phyloP scores from a whole-genome alignment of 35 echinoderm and acorn worm species.

The Ptychodera flava region DNA sequence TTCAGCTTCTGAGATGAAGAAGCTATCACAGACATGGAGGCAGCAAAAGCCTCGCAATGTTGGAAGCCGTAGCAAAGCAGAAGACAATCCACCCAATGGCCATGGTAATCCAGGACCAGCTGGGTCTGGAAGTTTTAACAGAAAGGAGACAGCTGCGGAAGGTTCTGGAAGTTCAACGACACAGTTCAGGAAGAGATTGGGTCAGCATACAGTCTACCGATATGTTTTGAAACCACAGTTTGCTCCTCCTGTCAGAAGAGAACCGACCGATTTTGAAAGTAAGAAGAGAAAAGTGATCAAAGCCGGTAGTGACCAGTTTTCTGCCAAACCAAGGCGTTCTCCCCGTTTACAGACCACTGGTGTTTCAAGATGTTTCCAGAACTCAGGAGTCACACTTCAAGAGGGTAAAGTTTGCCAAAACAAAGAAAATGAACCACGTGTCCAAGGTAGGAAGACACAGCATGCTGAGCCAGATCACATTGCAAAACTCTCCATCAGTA shows the following conservation, averaged over 20 bases:
- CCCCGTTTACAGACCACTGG: background rate
- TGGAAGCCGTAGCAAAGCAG: no score
- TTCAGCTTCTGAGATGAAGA: no score
- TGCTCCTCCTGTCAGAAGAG: background rate
- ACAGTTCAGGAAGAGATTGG: background rate
- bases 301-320: no score
- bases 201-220: background rate
- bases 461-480: background rate
- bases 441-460: background rate
- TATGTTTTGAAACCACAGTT: background rate
- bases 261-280: background rate
- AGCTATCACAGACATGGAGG: background rate
- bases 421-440: background rate
- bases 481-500: background rate
- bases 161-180: background rate
- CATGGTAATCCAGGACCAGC: background rate
- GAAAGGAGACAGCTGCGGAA: background rate
- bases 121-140: background rate
- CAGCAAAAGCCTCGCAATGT: background rate
- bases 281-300: background rate
- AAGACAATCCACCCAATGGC: no score
- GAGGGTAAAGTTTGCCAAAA: conserved; percentile 47
- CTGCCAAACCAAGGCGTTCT: conserved; percentile 37
- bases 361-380: background rate
- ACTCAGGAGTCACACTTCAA: conserved; percentile 13